phyloP scores from a whole-genome alignment of 2,888 invertebrate genomes.

The Parnassius apollo region DNA sequence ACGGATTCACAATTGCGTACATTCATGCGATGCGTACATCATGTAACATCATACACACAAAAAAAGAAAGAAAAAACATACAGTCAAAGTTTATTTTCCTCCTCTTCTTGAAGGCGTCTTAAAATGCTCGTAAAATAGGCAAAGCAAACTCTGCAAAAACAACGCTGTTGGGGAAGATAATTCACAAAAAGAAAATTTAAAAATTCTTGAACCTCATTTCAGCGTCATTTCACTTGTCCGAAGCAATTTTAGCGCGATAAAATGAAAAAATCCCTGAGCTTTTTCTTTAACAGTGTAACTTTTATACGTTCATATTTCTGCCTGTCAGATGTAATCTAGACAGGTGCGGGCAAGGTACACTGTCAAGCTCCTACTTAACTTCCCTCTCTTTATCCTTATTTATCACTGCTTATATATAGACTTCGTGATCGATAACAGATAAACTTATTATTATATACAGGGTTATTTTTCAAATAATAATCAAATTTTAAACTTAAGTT shows the following conservation, averaged over 20 bases:
- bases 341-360: neutral
- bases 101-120: no score
- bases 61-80: no score
- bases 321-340: neutral
- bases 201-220: neutral
- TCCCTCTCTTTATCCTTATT: neutral
- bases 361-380: neutral
- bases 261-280: neutral
- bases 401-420: neutral
- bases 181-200: conserved; percentile 1
- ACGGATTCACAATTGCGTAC: no score
- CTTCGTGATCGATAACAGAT: neutral
- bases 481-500: no score
- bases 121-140: no score
- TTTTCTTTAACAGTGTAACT: neutral
- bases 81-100: no score
- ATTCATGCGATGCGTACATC: no score
- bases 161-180: neutral
- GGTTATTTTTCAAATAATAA: no score
- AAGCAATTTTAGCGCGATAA: neutral
- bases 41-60: no score
- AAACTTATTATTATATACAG: no score
- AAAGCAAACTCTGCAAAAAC: no score
- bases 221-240: neutral
- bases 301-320: conserved; percentile 3